Evolutionary conservation across 2,888 invertebrate species (phyloP).

Genomic region (Agriotes lineatus): DNA sequence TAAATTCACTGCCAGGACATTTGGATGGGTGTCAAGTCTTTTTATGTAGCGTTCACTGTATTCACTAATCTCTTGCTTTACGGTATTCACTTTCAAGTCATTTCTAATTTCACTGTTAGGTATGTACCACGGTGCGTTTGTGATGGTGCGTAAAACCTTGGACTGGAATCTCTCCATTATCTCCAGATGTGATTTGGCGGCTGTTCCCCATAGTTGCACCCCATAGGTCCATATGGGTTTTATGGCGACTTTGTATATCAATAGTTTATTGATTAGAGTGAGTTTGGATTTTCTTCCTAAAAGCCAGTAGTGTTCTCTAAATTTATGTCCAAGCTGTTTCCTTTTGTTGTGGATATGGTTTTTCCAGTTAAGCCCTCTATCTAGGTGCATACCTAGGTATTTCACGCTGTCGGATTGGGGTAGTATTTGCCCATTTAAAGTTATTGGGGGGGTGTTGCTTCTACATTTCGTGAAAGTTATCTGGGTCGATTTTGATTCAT

Average conservation of each 20-base stretch:
- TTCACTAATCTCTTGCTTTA: constrained; percentile 18
- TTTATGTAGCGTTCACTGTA: constrained; percentile 14
- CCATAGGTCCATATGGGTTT: constrained; percentile 15
- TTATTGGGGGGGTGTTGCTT: constrained; percentile 11
- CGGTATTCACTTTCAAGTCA: constrained; percentile 19
- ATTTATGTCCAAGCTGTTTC: constrained; percentile 13
- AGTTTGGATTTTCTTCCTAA: constrained; percentile 3
- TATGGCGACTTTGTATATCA: constrained; percentile 14
- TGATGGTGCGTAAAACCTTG: not conserved
- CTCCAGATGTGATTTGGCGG: too few species aligned
- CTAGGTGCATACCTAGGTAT: constrained; percentile 7
- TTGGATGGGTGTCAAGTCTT: constrained; percentile 14
- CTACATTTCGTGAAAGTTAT: constrained; percentile 20
- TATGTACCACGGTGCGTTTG: constrained; percentile 22
- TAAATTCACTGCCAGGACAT: constrained; percentile 8
- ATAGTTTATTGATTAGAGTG: not conserved
- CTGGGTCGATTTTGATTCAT: constrained; percentile 11
- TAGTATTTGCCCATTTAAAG: constrained; percentile 8
- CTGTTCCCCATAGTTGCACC: constrained; percentile 11
- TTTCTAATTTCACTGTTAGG: constrained; percentile 15
- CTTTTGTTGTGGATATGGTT: not conserved
- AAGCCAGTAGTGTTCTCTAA: not conserved
- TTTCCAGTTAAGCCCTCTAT: too few species aligned
- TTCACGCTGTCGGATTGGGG: constrained; percentile 20
- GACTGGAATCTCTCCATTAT: constrained; percentile 1